Conservation (phyloP, 2,888 invertebrate species). For the Athrips mouffetella region DNA sequence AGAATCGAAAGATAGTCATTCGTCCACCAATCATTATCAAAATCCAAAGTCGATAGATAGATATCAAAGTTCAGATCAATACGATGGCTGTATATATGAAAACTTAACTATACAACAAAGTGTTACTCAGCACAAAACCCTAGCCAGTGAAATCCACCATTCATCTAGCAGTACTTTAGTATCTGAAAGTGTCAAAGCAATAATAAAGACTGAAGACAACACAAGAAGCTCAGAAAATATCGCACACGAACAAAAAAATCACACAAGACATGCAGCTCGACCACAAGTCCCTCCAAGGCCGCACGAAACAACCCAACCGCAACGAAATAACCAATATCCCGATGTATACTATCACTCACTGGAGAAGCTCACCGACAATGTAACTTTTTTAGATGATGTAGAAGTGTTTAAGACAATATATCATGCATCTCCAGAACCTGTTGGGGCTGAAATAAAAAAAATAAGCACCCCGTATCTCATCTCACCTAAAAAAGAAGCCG, state of each 20-base stretch:
- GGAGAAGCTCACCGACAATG: constrained; percentile 55
- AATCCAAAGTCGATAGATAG: constrained; percentile 45
- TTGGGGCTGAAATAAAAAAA: constrained; percentile 70
- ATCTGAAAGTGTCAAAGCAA: constrained; percentile 49
- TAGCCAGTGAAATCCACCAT: constrained; percentile 51
- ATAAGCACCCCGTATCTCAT: constrained; percentile 67
- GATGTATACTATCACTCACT: constrained; percentile 69
- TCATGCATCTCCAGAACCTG: constrained; percentile 53
- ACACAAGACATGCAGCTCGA: constrained; percentile 36
- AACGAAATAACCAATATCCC: constrained; percentile 33
- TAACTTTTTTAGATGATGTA: constrained; percentile 51
- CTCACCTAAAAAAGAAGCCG: constrained; percentile 71
- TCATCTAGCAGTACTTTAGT: constrained; percentile 67
- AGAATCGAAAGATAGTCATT: constrained; percentile 23
- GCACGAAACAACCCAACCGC: constrained; percentile 51
- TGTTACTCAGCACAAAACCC: constrained; percentile 40
- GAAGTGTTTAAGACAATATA: constrained; percentile 54
- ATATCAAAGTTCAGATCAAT: constrained; percentile 30
- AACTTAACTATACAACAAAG: constrained; percentile 46
- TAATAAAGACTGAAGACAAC: background rate
- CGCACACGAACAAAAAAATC: constrained; percentile 52
- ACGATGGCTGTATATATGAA: constrained; percentile 62
- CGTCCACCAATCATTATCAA: constrained; percentile 55
- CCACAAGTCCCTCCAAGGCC: constrained; percentile 55
- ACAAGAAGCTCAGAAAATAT: background rate